Evolutionary conservation across 1,140 invertebrate genomes (phyloP).

Genomic region (Polypedilum vanderplanki): DNA sequence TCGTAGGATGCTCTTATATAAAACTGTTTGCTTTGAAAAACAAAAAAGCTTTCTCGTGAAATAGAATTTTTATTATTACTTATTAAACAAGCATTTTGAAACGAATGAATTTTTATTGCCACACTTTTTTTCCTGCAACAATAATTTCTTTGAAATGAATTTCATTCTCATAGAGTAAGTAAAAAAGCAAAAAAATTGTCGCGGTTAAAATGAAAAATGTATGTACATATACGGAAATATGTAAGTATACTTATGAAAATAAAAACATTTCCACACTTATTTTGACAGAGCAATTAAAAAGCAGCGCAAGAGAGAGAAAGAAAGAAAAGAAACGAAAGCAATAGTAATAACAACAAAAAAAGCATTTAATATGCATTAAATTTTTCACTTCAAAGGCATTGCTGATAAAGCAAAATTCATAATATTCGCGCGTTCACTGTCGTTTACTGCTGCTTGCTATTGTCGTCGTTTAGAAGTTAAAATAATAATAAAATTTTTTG

Average conservation of each 20-base stretch:
- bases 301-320: neutral
- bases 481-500: neutral
- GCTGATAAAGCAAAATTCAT: slow-evolving; percentile 11
- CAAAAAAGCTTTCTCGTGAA: too few species aligned
- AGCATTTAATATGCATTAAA: neutral
- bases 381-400: neutral
- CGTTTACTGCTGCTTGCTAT: too few species aligned
- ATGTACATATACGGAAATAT: slow-evolving; percentile 2
- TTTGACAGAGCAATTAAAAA: slow-evolving; percentile 19
- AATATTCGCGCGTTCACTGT: neutral
- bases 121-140: too few species aligned
- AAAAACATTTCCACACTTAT: slow-evolving; percentile 13
- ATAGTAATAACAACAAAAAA: neutral
- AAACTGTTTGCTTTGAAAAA: too few species aligned
- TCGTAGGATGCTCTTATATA: too few species aligned
- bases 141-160: too few species aligned
- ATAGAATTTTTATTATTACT: too few species aligned
- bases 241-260: neutral
- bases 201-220: neutral
- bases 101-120: too few species aligned
- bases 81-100: too few species aligned
- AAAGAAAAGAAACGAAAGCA: neutral
- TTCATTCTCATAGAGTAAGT: too few species aligned
- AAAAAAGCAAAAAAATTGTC: too few species aligned
- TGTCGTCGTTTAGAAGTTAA: neutral